Evolutionary conservation across 2,888 invertebrate species (phyloP).

Genomic region (Boloria selene): DNA sequence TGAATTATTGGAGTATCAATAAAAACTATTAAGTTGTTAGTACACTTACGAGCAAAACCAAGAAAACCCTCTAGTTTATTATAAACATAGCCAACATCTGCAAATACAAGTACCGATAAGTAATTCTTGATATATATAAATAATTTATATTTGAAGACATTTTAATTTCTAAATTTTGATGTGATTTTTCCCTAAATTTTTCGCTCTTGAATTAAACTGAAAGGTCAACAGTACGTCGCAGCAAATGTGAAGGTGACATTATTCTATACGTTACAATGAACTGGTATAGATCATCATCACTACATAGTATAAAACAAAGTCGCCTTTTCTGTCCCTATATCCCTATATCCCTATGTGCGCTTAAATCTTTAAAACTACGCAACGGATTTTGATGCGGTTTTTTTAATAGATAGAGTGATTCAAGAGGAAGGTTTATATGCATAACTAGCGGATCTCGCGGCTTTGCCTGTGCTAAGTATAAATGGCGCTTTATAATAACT

Average conservation of each 20-base stretch:
- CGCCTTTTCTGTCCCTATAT: too few species aligned
- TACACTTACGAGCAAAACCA: neutral
- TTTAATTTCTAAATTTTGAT: slow-evolving; percentile 56
- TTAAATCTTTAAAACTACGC: too few species aligned
- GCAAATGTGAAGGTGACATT: slow-evolving; percentile 35
- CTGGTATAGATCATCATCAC: neutral
- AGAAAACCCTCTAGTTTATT: neutral
- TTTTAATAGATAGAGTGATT: too few species aligned
- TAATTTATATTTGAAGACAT: slow-evolving; percentile 54
- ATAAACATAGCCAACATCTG: slow-evolving; percentile 4
- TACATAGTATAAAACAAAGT: too few species aligned
- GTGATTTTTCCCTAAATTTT: slow-evolving; percentile 54
- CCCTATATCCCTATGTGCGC: too few species aligned
- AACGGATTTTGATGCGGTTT: too few species aligned
- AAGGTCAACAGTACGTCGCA: slow-evolving; percentile 32
- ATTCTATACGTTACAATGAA: slow-evolving; percentile 10
- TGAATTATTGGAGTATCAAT: too few species aligned
- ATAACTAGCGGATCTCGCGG: too few species aligned
- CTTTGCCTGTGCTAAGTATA: too few species aligned
- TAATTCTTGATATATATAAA: slow-evolving; percentile 41
- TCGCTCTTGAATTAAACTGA: slow-evolving; percentile 38
- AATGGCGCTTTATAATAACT: neutral
- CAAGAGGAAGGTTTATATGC: too few species aligned
- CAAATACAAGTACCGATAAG: slow-evolving; percentile 4
- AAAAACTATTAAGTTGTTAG: too few species aligned